These are phyloP conservation scores for Parthenolecanium corni DNA, from an alignment of 2,888 invertebrate genomes.

Conservation along the genomic window DNA sequence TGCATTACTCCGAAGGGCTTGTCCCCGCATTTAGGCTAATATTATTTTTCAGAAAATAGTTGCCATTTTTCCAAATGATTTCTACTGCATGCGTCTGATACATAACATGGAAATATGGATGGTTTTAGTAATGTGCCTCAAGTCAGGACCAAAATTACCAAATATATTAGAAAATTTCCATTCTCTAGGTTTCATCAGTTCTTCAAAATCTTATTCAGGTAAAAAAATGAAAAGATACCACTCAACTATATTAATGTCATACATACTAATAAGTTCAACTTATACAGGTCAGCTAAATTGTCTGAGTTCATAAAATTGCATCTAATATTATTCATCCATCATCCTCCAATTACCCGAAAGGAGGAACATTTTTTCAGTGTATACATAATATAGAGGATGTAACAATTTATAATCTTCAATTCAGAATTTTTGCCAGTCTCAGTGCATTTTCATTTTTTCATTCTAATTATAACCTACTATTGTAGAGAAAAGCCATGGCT, in stretches of 20 bases:
- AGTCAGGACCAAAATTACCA: not conserved
- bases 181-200: not conserved
- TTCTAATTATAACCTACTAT: no score
- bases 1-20: not conserved
- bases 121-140: not conserved
- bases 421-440: no score
- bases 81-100: slow-evolving; percentile 13
- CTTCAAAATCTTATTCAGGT: not conserved
- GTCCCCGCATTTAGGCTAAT: no score
- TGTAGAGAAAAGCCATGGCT: no score
- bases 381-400: no score
- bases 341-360: no score
- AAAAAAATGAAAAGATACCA: not conserved
- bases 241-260: not conserved
- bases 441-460: no score
- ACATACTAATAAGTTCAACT: not conserved
- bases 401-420: no score
- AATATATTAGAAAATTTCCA: slow-evolving; percentile 6
- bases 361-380: no score
- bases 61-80: slow-evolving; percentile 19
- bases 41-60: slow-evolving; percentile 4
- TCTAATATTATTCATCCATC: no score
- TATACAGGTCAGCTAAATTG: no score
- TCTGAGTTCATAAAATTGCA: no score
- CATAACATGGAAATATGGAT: slow-evolving; percentile 7